Conservation (phyloP, 1,140 invertebrate genomes). For the Stegodyphus dumicola region DNA sequence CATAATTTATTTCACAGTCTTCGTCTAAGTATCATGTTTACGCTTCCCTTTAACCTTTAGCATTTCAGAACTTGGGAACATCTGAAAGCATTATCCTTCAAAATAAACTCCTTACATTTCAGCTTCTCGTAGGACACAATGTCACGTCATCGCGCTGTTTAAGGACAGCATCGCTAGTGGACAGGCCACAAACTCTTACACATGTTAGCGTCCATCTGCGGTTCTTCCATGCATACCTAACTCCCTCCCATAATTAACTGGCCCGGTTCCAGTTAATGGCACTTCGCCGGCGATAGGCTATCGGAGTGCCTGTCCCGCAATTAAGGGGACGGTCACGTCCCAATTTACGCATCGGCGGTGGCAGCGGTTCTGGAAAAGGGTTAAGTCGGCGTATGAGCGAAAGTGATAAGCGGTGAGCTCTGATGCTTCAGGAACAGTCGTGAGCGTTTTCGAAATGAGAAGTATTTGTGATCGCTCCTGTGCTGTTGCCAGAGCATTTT, state of each 20-base stretch:
- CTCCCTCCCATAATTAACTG: slow-evolving; percentile 28
- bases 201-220: background rate
- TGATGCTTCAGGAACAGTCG: background rate
- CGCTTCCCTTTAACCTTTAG: too few species aligned
- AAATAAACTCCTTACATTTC: too few species aligned
- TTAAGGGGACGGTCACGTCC: slow-evolving; percentile 40
- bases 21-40: too few species aligned
- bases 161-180: too few species aligned
- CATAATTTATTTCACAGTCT: too few species aligned
- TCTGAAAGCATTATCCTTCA: too few species aligned
- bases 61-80: too few species aligned
- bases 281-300: slow-evolving; percentile 27
- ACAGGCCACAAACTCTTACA: background rate
- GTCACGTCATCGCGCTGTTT: too few species aligned
- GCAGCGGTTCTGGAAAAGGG: background rate
- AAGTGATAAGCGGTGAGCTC: background rate
- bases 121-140: too few species aligned
- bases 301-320: slow-evolving; percentile 23
- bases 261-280: slow-evolving; percentile 34
- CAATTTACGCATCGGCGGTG: slow-evolving; percentile 29
- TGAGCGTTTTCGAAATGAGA: slow-evolving; percentile 1
- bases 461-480: background rate
- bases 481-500: too few species aligned
- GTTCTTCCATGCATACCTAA: slow-evolving; percentile 40
- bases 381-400: slow-evolving; percentile 12